Evolutionary conservation across 2,888 invertebrate species (phyloP).

Genomic region (Osmoderma eremita): DNA sequence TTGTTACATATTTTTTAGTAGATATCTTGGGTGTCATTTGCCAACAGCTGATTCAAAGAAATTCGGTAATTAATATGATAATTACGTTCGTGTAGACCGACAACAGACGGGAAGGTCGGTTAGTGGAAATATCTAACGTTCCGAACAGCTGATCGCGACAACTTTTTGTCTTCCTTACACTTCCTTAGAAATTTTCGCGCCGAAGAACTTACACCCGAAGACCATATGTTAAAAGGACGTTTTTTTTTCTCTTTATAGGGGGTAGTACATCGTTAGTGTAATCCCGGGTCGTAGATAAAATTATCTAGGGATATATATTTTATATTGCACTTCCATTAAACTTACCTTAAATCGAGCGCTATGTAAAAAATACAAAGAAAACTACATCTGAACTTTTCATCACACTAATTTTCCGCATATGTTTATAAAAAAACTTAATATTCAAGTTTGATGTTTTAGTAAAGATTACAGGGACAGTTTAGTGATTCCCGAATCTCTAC

Average conservation of each 20-base stretch:
- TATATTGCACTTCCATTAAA: constrained; percentile 7
- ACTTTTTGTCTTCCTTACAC: constrained; percentile 24
- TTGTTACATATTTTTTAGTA: background rate
- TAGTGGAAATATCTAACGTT: constrained; percentile 46
- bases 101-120: constrained; percentile 49
- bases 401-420: no score
- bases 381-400: no score
- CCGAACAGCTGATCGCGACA: constrained; percentile 47
- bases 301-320: constrained; percentile 3
- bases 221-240: constrained; percentile 44
- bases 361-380: no score
- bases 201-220: constrained; percentile 45
- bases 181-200: constrained; percentile 45
- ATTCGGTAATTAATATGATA: constrained; percentile 47
- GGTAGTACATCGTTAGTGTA: constrained; percentile 9
- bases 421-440: no score
- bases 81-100: constrained; percentile 47
- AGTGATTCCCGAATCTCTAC: no score
- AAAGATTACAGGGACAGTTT: no score
- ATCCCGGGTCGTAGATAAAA: background rate
- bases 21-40: background rate
- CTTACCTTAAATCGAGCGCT: no score
- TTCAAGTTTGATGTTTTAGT: no score
- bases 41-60: constrained; percentile 41
- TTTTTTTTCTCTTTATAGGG: background rate